Base-by-base conservation (phyloP, 2,113 vertebrate genomes). In the Cyanoliseus patagonus region DNA sequence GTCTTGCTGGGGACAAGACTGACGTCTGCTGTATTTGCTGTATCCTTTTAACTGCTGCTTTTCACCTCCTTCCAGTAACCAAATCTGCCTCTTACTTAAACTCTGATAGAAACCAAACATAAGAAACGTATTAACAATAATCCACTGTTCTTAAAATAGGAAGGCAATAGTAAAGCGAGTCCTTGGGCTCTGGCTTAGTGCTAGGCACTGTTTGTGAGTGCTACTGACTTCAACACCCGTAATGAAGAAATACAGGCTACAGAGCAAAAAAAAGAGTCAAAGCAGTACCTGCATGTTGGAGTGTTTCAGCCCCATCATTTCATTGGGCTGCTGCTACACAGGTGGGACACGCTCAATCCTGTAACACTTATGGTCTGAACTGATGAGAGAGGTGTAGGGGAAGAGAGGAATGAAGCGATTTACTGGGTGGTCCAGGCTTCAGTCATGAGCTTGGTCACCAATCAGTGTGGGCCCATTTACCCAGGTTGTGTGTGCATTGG, bases 61-160 rank as follows among this genome's bases (percentile, higher is more conserved):
- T 81, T 83, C 91, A 85, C 79, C 86, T 89, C 86, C 64, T 78
- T 85, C 73, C 92, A 86, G 84, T 87, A 96, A 96, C 94, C 95
- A 94, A 95, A 95, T 93, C 89, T 78, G 81, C 74, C 85, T 92
- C 44, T 92, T 90, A 82, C 79, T 92, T 95, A 97, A 97, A 95
- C 89, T 94, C 92, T 78, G 89, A 85, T 14, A 78, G 89, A 94
- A 97, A 81, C 86, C 92, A 92, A 88, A 83, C 80, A 51, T 35
- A 39, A 70, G 66, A 63, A 67, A 70, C 39, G 57, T 11, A 94
- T 94, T 84, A 88, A 94, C 92, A 95, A 88, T 91, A 96, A 94
- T 66, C 70, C 20, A 57, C 83, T 16, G 62, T n/a, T 90, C 92
- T 80, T 90, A 88, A 96, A 94, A 97, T 88, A 95, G 78, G 35